A percentile compares a stretch with the other conserved stretches of the same genome.
These are phyloP conservation scores for Amblyjoppa fuscipennis DNA, from an alignment of 2,888 invertebrate species.

Conservation along the genomic window DNA sequence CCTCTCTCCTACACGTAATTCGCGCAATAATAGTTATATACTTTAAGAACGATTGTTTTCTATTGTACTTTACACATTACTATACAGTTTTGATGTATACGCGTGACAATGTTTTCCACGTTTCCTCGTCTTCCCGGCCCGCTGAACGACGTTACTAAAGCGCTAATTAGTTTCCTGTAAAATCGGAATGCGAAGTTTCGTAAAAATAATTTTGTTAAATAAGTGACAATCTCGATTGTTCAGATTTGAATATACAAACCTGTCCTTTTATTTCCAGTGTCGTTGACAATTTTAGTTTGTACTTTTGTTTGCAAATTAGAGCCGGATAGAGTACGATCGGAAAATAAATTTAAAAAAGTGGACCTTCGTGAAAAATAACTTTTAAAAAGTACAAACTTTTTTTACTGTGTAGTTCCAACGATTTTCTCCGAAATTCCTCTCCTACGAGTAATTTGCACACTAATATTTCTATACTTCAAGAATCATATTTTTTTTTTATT, in stretches of 20 bases:
- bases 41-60: not conserved
- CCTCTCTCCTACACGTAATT: not conserved
- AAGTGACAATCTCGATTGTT: no score
- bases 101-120: conserved; percentile 38
- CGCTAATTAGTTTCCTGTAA: not conserved
- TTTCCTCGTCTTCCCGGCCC: not conserved
- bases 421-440: not conserved
- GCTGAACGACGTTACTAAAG: conserved; percentile 11
- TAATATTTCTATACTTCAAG: not conserved
- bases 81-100: not conserved
- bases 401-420: not conserved
- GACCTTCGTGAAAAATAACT: no score
- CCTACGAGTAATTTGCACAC: not conserved
- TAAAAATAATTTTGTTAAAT: no score
- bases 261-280: no score
- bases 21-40: not conserved
- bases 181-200: no score
- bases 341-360: no score
- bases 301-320: no score
- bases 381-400: no score
- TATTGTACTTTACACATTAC: no score
- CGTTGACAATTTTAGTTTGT: no score
- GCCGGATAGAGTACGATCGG: no score
- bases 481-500: not conserved
- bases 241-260: no score